These are phyloP conservation scores for Eristalis pertinax DNA, from an alignment of 2,888 invertebrate genomes.

Conservation along the genomic window DNA sequence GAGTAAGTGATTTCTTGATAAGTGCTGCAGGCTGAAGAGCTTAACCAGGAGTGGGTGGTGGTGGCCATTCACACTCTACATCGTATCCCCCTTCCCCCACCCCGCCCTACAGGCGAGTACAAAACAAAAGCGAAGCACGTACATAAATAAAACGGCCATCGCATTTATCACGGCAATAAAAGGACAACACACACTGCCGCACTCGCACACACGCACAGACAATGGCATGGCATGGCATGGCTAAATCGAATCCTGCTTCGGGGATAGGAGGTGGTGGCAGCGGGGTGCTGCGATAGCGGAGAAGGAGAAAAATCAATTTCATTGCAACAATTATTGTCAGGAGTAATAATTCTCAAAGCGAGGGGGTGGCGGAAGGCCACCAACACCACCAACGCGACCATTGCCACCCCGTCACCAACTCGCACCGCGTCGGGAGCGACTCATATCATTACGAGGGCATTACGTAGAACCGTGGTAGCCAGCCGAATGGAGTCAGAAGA, in stretches of 20 bases:
- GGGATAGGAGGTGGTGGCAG: neutral
- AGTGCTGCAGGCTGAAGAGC: conserved; percentile 13
- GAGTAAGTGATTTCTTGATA: conserved; percentile 46
- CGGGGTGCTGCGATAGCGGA: neutral
- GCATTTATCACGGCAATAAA: conserved; percentile 66
- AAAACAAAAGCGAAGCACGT: conserved; percentile 56
- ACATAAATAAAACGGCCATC: conserved; percentile 61
- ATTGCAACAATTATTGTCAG: conserved; percentile 66
- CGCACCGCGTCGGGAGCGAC: neutral
- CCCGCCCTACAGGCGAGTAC: neutral
- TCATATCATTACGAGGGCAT: conserved; percentile 29
- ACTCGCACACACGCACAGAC: conserved; percentile 17
- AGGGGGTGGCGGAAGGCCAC: conserved; percentile 39
- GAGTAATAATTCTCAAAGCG: conserved; percentile 59
- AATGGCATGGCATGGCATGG: conserved; percentile 20
- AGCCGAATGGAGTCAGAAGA: conserved; percentile 43
- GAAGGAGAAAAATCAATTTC: conserved; percentile 63
- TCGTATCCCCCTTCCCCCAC: neutral
- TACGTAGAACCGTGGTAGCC: conserved; percentile 1
- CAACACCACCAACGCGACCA: conserved; percentile 38
- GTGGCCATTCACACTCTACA: neutral
- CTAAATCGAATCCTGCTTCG: conserved; percentile 4
- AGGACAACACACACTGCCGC: conserved; percentile 26
- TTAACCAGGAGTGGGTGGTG: neutral
- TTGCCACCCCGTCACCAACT: conserved; percentile 43